phyloP scores from a whole-genome alignment of 2,888 invertebrate species.

The Hybos culiciformis region DNA sequence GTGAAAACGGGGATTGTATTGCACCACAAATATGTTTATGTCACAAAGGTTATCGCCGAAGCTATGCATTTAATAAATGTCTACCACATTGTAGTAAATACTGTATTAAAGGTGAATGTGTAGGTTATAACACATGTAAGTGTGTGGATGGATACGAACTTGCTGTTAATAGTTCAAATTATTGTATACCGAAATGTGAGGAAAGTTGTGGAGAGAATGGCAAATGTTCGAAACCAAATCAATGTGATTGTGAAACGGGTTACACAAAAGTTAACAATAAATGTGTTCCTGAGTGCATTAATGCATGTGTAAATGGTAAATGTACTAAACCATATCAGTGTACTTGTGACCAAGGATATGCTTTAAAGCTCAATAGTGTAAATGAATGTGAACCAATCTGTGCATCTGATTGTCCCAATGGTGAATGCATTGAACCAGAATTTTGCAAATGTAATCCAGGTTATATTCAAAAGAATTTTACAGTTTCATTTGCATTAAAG shows the following conservation, averaged over 20 bases:
- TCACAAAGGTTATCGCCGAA: constrained; percentile 22
- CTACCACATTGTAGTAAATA: constrained; percentile 22
- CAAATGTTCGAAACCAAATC: constrained; percentile 41
- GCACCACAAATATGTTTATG: constrained; percentile 26
- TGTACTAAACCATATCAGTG: constrained; percentile 38
- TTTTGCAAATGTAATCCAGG: constrained; percentile 46
- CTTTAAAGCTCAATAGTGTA: constrained; percentile 16
- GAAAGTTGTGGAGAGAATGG: constrained; percentile 33
- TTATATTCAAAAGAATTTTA: constrained; percentile 22
- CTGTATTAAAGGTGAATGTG: constrained; percentile 26
- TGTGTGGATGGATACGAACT: constrained; percentile 22
- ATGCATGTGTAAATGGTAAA: constrained; percentile 22
- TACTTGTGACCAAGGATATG: constrained; percentile 35
- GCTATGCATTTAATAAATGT: constrained; percentile 20
- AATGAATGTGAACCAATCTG: constrained; percentile 27
- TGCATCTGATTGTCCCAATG: constrained; percentile 25
- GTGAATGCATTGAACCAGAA: constrained; percentile 16
- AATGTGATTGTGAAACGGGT: constrained; percentile 44
- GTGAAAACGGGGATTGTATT: constrained; percentile 24
- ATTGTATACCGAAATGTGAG: constrained; percentile 31
- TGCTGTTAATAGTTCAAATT: constrained; percentile 18
- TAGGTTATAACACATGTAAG: constrained; percentile 23
- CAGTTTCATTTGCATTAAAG: constrained; percentile 15
- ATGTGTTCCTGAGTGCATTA: constrained; percentile 32
- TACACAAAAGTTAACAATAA: constrained; percentile 13